Evolutionary conservation across 2,113 vertebrate species (phyloP).

Genomic region (Propithecus coquereli): DNA sequence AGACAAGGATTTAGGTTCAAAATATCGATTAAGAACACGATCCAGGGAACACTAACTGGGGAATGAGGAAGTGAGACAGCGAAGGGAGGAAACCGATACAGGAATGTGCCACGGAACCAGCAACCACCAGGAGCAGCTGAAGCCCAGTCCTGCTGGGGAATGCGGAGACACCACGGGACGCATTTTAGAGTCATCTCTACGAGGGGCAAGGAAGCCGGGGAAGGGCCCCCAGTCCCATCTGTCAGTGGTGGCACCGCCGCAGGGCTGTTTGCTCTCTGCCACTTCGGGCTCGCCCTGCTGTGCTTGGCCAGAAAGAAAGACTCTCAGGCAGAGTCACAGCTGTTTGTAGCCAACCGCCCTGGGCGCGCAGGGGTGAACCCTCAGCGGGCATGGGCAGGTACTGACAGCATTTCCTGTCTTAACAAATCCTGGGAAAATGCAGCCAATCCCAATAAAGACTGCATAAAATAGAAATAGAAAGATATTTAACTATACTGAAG

Average conservation of each 20-base stretch:
- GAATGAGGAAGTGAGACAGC: neutral
- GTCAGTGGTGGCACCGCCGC: neutral
- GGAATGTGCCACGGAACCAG: neutral
- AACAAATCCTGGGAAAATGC: neutral
- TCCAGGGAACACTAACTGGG: neutral
- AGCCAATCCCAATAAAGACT: neutral
- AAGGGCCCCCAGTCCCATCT: neutral
- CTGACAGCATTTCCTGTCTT: neutral
- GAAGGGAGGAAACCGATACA: too few species aligned
- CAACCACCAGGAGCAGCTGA: neutral
- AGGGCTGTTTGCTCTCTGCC: too few species aligned
- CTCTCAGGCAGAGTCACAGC: neutral
- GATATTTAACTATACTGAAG: neutral
- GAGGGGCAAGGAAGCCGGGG: neutral
- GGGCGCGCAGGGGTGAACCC: neutral
- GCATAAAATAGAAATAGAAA: neutral
- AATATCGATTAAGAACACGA: neutral
- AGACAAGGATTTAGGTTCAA: neutral
- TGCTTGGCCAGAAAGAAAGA: neutral
- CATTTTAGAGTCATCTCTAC: neutral
- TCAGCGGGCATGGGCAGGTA: neutral
- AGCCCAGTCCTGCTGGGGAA: too few species aligned
- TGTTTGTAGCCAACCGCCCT: neutral
- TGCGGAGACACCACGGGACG: neutral
- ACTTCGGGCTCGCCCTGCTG: neutral